Conservation (phyloP, 2,113 vertebrate species). For the Numida meleagris region DNA sequence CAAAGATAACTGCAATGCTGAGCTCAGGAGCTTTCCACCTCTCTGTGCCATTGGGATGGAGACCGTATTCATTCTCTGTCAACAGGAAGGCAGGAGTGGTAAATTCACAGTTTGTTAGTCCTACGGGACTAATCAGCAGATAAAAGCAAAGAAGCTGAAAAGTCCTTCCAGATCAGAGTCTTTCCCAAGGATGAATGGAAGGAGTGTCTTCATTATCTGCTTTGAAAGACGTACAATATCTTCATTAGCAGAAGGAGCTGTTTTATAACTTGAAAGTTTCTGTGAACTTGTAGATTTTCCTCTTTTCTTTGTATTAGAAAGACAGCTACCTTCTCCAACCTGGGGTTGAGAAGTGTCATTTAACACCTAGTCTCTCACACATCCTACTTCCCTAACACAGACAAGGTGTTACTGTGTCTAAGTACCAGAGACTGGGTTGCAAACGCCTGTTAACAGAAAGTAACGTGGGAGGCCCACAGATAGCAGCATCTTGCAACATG, state of each 20-base stretch:
- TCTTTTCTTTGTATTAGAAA: background rate
- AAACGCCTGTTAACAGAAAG: background rate
- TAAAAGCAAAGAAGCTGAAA: background rate
- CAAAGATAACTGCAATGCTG: rapidly evolving
- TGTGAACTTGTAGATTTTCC: background rate
- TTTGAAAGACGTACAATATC: background rate
- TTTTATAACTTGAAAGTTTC: background rate
- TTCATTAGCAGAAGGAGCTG: background rate
- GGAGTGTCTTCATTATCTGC: background rate
- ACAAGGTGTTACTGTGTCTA: slow-evolving; percentile 45
- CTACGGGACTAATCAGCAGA: background rate
- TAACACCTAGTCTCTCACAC: slow-evolving; percentile 61
- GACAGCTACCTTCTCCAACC: slow-evolving; percentile 3
- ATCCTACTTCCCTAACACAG: slow-evolving; percentile 8
- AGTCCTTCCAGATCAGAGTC: background rate
- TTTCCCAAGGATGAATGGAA: background rate
- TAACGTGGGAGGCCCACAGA: background rate
- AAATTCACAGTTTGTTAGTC: background rate
- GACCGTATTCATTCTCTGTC: background rate
- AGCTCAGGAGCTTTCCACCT: background rate
- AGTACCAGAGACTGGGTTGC: slow-evolving; percentile 12
- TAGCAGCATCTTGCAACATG: slow-evolving; percentile 22
- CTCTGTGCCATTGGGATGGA: background rate
- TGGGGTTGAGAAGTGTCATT: slow-evolving; percentile 9
- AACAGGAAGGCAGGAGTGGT: background rate